Evolutionary conservation across 2,888 invertebrate genomes (phyloP).

Genomic region (Volucella zonaria): DNA sequence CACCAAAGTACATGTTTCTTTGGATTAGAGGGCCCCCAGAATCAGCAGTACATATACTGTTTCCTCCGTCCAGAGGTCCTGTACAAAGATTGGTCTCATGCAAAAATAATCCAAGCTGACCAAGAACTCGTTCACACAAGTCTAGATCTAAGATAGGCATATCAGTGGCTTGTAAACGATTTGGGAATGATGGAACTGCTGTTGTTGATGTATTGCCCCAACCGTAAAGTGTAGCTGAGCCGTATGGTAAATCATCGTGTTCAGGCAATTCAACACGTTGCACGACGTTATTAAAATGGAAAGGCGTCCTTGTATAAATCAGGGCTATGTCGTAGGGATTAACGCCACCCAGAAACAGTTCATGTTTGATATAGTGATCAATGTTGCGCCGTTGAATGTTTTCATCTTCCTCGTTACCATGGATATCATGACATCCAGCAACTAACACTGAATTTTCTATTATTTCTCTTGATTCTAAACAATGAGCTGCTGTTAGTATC

Average conservation of each 20-base stretch:
- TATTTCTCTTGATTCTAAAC: conserved; percentile 77
- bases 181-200: conserved; percentile 79
- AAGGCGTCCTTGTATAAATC: conserved; percentile 79
- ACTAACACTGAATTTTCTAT: conserved; percentile 79
- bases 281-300: conserved; percentile 78
- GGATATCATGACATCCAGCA: conserved; percentile 80
- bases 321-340: conserved; percentile 81
- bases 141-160: conserved; percentile 80
- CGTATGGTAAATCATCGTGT: conserved; percentile 77
- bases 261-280: conserved; percentile 79
- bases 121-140: conserved; percentile 79
- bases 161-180: conserved; percentile 79
- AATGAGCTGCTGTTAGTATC: conserved; percentile 82
- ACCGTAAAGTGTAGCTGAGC: conserved; percentile 80
- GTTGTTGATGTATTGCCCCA: conserved; percentile 82
- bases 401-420: conserved; percentile 74
- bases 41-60: conserved; percentile 81
- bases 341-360: conserved; percentile 80
- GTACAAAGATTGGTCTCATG: conserved; percentile 82
- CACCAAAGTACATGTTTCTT: conserved; percentile 55
- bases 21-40: conserved; percentile 81
- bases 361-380: conserved; percentile 79
- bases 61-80: conserved; percentile 80
- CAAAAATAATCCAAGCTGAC: conserved; percentile 77
- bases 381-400: conserved; percentile 79